Evolutionary conservation across 2,113 vertebrate species (phyloP).

Genomic region (Erythrocercus mccallii): DNA sequence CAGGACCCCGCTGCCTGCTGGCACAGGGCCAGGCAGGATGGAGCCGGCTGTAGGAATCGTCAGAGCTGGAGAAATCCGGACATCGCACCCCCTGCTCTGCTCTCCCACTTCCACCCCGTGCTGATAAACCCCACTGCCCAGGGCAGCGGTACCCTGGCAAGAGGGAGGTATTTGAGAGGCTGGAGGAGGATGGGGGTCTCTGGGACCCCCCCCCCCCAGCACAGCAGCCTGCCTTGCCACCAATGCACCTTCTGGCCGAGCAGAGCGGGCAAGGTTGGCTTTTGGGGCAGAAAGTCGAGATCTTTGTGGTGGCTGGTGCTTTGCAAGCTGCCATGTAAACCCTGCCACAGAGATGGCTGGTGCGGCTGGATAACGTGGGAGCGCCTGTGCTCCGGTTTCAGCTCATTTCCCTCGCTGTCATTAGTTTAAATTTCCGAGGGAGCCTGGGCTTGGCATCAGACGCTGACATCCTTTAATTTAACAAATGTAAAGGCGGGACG

Average conservation of each 20-base stretch:
- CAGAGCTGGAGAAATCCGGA: background rate
- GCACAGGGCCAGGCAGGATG: background rate
- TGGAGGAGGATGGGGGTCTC: background rate
- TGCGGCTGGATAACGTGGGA: background rate
- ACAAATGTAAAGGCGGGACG: conserved; percentile 32
- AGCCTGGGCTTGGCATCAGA: conserved; percentile 28
- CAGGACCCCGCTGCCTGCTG: background rate
- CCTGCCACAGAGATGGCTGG: background rate
- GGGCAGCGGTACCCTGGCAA: background rate
- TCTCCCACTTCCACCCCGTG: background rate
- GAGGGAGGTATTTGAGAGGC: background rate
- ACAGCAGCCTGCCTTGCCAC: background rate
- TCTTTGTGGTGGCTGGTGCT: background rate
- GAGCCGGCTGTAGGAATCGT: background rate
- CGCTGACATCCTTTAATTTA: conserved; percentile 27
- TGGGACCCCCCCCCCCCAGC: no score
- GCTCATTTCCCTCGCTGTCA: conserved; percentile 1
- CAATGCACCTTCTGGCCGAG: background rate
- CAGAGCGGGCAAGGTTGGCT: background rate
- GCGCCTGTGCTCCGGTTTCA: background rate
- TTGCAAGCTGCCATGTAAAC: background rate
- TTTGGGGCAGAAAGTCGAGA: background rate
- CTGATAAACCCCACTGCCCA: background rate
- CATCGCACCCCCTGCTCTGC: background rate
- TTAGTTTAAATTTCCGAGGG: conserved; percentile 43